Base-by-base conservation (phyloP, 2,113 vertebrate genomes). In the Psephotus haematonotus region DNA sequence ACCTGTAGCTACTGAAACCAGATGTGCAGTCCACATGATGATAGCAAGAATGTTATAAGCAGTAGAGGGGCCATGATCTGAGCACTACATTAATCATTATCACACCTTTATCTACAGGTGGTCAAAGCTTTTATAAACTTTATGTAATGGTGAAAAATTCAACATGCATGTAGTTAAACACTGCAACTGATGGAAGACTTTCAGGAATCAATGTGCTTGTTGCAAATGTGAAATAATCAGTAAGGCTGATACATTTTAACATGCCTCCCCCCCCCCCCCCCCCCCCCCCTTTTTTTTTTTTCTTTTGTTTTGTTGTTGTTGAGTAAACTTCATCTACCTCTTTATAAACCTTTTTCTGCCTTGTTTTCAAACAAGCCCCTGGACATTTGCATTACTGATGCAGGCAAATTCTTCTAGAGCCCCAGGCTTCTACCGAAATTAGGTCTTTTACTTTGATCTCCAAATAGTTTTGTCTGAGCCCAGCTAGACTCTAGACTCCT, bases 61-160 rank as follows among this genome's bases (percentile, higher is more conserved):
- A 92, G 31, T 62, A 60, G 23, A 90, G 29, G 79, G 43, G 46
- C 29, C 19, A 16, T 67, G 37, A 50, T 76, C 35, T 0, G 4
- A 89, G 28, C 86, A 80, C 67, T 65, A 16, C 28, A 88, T 96
- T 76, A 90, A 92, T 96, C 94, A 88, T 85, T 80, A 92, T 93
- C 85, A 70, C 94, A 90, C 90, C 25, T 94, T 67, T 88, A 63
- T 83, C 75, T 94, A 79, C 63, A 93, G 41, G 29, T 89, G 65
- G 62, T 55, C 57, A 85, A 87, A 16, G 17, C 81, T 90, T 90
- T 63, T 82, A 60, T 72, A 90, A 76, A 88, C 15, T 27, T 86
- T 77, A 88, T 9, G 5, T 82, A 76, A 82, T 44, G 23, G 9
- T 70, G 37, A 88, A 90, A 94, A 65, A 39, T 53, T 80, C 68